Evolutionary conservation across 35 echinoderm and acorn worm genomes (phyloP).

Genomic region (Anneissia japonica): DNA sequence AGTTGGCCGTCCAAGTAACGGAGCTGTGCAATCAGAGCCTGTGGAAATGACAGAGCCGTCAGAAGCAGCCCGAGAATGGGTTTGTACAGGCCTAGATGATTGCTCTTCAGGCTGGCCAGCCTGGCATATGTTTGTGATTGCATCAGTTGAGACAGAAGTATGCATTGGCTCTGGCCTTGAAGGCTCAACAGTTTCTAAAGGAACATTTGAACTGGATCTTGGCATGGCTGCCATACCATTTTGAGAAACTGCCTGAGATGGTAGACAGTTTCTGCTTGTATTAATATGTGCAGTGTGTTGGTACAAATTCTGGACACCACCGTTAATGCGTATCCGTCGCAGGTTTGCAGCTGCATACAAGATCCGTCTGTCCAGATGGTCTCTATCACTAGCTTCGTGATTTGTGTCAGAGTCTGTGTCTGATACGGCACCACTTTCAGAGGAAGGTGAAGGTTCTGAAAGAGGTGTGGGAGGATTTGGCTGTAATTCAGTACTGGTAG

Average conservation of each 20-base stretch:
- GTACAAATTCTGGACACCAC: slow-evolving; percentile 44
- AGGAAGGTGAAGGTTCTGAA: slow-evolving; percentile 4
- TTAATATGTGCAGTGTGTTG: neutral
- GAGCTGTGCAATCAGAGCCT: neutral
- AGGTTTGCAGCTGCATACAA: slow-evolving; percentile 82
- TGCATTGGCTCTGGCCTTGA: neutral
- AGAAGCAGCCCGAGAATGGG: neutral
- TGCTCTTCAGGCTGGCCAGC: neutral
- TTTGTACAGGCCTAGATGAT: neutral
- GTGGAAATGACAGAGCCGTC: neutral
- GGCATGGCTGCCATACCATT: neutral
- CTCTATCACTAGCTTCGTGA: slow-evolving; percentile 60
- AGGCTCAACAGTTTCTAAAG: neutral
- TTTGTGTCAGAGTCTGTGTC: slow-evolving; percentile 93
- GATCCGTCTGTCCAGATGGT: slow-evolving; percentile 53
- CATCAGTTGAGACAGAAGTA: neutral
- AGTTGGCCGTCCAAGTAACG: neutral
- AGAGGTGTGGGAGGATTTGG: neutral
- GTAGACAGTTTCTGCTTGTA: neutral
- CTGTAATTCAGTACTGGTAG: neutral
- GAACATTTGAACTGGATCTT: neutral
- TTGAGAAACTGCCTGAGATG: neutral
- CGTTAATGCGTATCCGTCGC: slow-evolving; percentile 61
- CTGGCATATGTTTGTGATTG: neutral
- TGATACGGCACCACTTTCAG: slow-evolving; percentile 47